These are phyloP conservation scores for Phasianus colchicus DNA, from an alignment of 2,113 vertebrate genomes.

Conservation along the genomic window DNA sequence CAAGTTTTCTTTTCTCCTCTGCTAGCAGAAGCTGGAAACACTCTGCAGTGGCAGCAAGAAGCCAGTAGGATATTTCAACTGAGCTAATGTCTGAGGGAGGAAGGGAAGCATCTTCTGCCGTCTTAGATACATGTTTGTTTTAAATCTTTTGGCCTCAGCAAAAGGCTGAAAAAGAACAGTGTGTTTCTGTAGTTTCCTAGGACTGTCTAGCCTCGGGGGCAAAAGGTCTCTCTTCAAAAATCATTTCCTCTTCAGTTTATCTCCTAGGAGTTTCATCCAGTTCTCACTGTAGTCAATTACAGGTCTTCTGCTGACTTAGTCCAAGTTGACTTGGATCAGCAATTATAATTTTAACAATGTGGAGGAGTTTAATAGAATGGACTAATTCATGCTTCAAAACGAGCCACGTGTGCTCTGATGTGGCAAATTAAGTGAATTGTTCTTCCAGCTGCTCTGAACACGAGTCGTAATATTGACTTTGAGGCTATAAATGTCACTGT, in stretches of 20 bases:
- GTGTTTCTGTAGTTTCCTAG: slow-evolving; percentile 46
- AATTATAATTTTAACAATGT: neutral
- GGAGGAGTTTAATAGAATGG: neutral
- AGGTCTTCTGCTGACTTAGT: neutral
- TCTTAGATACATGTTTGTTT: slow-evolving; percentile 3
- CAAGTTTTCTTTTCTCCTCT: neutral
- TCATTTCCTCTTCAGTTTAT: neutral
- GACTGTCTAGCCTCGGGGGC: neutral
- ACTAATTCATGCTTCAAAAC: neutral
- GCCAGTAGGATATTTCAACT: neutral
- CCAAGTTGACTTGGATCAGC: neutral
- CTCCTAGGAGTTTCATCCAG: neutral
- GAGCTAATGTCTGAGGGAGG: neutral
- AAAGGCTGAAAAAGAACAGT: slow-evolving; percentile 22
- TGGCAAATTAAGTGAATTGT: neutral
- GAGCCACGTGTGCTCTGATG: neutral
- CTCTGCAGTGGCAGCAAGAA: neutral
- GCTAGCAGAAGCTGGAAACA: neutral
- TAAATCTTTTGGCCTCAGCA: slow-evolving; percentile 1
- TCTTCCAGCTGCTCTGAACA: neutral
- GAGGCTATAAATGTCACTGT: neutral
- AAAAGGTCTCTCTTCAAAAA: slow-evolving; percentile 18
- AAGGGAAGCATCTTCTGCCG: neutral
- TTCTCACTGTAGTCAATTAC: neutral
- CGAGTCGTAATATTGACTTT: neutral